These are phyloP conservation scores for Oedothorax gibbosus DNA, from an alignment of 1,140 invertebrate species.

Conservation along the genomic window DNA sequence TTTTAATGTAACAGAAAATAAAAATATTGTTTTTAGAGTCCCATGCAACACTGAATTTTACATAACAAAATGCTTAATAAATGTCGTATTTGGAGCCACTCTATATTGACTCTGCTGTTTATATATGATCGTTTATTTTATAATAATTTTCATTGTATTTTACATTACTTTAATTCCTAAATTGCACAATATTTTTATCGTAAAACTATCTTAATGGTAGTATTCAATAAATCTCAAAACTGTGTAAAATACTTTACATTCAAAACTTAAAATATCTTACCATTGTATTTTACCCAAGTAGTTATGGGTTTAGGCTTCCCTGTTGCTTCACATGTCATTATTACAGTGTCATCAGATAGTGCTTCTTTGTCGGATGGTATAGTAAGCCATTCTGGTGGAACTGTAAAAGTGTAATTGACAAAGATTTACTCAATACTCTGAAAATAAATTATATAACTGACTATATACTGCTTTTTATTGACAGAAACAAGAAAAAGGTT, in stretches of 20 bases:
- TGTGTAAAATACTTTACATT: no score
- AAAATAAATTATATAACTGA: no score
- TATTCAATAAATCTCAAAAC: no score
- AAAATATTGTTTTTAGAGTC: background rate
- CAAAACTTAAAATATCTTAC: slow-evolving; percentile 2
- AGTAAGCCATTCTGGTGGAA: slow-evolving; percentile 36
- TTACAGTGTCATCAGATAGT: slow-evolving; percentile 13
- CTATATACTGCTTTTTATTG: no score
- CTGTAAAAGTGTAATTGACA: background rate
- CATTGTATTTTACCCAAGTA: slow-evolving; percentile 34
- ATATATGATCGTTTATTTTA: no score
- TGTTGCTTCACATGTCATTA: slow-evolving; percentile 17
- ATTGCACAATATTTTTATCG: no score
- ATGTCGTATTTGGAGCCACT: no score
- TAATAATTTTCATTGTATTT: no score
- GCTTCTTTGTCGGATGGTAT: slow-evolving; percentile 30
- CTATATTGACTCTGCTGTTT: no score
- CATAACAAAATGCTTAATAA: background rate
- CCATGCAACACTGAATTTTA: background rate
- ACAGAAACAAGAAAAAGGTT: no score
- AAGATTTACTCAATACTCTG: background rate
- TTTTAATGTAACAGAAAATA: background rate
- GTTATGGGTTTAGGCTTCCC: slow-evolving; percentile 36
- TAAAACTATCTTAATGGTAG: no score
- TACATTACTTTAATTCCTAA: no score